Conservation (phyloP, 2,888 invertebrate species). For the Patella caerulea region DNA sequence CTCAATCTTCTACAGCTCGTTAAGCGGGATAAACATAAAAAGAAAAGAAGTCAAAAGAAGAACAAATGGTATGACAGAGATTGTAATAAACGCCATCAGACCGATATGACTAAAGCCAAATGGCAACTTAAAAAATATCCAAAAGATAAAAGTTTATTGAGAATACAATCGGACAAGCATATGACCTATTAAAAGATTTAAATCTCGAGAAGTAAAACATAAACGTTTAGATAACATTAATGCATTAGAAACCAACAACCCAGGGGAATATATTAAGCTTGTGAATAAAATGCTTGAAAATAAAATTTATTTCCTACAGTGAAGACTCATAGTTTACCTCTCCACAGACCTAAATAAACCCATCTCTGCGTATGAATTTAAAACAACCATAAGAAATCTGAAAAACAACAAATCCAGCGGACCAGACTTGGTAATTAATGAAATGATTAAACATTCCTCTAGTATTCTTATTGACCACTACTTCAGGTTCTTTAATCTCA, state of each 20-base stretch:
- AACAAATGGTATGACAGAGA: not conserved
- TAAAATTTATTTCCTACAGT: too few relatives aligned
- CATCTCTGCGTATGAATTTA: not conserved
- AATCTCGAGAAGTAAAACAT: not conserved
- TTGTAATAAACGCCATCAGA: not conserved
- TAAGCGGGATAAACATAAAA: not conserved
- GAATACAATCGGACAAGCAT: not conserved
- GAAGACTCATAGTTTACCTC: too few relatives aligned
- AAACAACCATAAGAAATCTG: not conserved
- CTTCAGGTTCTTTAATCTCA: not conserved
- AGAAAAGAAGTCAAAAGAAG: not conserved
- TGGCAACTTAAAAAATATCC: not conserved
- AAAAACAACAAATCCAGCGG: not conserved
- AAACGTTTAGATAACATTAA: not conserved
- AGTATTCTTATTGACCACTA: not conserved
- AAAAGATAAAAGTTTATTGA: not conserved
- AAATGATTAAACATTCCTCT: not conserved
- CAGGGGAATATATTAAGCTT: slow-evolving; percentile 7
- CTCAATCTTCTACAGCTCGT: not conserved
- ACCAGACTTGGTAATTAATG: not conserved
- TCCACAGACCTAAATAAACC: not conserved
- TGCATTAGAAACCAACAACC: not conserved
- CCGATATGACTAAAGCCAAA: not conserved
- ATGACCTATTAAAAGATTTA: not conserved
- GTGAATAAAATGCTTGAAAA: not conserved